phyloP scores from a whole-genome alignment of 2,113 vertebrate species.

The Chloropsis hardwickii region DNA sequence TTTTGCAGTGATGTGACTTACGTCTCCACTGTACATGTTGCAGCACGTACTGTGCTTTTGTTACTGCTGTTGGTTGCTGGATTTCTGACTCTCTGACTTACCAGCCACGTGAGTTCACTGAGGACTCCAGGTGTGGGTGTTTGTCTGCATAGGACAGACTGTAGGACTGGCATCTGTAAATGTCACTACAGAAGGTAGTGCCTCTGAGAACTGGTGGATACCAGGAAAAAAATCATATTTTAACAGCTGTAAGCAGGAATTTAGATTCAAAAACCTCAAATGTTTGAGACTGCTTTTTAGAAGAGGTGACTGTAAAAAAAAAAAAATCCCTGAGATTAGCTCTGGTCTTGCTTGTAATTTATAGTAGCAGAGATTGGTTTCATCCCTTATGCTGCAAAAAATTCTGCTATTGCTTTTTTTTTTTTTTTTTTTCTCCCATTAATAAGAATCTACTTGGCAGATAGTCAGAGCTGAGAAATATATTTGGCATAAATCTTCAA shows the following conservation, averaged over 20 bases:
- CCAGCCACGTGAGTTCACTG: neutral
- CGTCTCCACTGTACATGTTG: fast-evolving
- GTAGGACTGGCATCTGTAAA: neutral
- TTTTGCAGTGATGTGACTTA: neutral
- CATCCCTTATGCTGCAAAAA: neutral
- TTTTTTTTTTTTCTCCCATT: too few species aligned
- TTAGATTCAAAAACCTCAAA: neutral
- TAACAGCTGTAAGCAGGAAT: neutral
- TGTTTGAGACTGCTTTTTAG: neutral
- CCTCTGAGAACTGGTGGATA: neutral
- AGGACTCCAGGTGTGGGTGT: neutral
- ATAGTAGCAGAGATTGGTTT: neutral
- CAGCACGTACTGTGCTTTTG: neutral
- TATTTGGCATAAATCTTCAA: neutral
- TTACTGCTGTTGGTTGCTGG: neutral
- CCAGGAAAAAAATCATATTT: neutral
- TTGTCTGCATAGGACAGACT: neutral
- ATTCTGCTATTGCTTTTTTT: neutral
- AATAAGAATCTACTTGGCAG: neutral
- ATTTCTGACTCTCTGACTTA: neutral
- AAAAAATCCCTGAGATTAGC: neutral
- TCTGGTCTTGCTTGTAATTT: neutral
- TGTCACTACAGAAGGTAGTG: neutral
- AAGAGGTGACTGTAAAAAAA: neutral
- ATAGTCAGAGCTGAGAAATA: neutral